A percentile compares a stretch with the other conserved stretches of the same genome.
Conservation (phyloP, 2,797 vertebrate genomes). For the Champsocephalus gunnari region DNA sequence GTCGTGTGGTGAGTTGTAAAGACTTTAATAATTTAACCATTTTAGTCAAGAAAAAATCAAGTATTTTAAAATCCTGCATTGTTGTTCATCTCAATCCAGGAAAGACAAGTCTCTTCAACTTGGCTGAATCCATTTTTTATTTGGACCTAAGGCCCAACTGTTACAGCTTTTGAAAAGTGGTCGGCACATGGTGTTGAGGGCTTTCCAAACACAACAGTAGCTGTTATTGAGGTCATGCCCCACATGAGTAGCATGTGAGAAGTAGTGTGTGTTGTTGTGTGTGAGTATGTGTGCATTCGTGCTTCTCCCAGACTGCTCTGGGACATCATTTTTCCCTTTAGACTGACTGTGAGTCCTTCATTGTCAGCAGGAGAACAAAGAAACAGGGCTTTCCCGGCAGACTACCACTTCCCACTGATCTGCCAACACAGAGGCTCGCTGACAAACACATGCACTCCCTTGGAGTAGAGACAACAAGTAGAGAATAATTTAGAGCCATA, state of each 20-base stretch:
- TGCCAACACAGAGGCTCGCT: constrained; percentile 71
- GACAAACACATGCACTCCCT: constrained; percentile 49
- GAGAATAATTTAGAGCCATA: constrained; percentile 32
- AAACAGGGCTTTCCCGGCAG: constrained; percentile 69
- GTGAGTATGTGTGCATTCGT: constrained; percentile 47
- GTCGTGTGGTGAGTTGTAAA: neutral
- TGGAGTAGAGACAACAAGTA: constrained; percentile 19
- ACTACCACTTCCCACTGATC: constrained; percentile 76
- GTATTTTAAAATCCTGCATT: constrained; percentile 3
- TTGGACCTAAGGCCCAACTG: constrained; percentile 64
- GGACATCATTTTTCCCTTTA: constrained; percentile 77
- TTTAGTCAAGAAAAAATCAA: neutral
- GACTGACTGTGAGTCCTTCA: constrained; percentile 75
- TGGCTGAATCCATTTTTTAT: constrained; percentile 51
- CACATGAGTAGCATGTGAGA: constrained; percentile 81
- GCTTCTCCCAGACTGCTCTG: constrained; percentile 76
- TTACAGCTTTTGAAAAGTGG: constrained; percentile 68
- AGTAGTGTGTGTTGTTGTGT: constrained; percentile 52
- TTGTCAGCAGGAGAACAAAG: constrained; percentile 84
- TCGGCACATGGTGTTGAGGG: constrained; percentile 71
- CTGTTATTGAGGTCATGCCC: constrained; percentile 81
- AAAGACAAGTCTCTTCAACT: constrained; percentile 41
- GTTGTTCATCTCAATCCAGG: constrained; percentile 28
- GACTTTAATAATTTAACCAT: neutral
- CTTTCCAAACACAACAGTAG: constrained; percentile 73